Percentiles rank a stretch among this genome's conserved stretches.
Conservation (phyloP, 2,113 vertebrate genomes). For the Ahaetulla prasina region DNA sequence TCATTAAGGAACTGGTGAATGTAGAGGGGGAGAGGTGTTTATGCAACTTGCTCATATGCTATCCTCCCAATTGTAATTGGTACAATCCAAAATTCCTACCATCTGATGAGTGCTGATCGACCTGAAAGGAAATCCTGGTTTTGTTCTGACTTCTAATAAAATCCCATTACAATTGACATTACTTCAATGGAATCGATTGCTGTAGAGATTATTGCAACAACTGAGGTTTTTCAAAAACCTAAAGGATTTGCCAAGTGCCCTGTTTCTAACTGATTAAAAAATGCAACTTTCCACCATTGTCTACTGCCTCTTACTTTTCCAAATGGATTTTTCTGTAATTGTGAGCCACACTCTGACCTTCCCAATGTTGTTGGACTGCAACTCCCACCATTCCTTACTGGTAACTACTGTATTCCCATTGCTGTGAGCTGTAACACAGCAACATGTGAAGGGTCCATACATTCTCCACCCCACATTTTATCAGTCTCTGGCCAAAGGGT, state of each 20-base stretch:
- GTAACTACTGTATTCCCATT: not conserved
- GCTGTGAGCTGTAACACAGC: not conserved
- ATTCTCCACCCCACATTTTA: not conserved
- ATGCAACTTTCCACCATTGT: not conserved
- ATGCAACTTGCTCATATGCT: not conserved
- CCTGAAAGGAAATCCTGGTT: slow-evolving; percentile 26
- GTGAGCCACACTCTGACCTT: not conserved
- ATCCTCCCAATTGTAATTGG: not conserved
- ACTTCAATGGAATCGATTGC: slow-evolving; percentile 8
- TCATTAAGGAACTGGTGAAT: not conserved
- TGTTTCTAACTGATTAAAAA: not conserved
- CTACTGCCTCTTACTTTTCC: not conserved
- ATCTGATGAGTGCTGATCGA: slow-evolving; percentile 22
- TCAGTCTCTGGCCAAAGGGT: not conserved
- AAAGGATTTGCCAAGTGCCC: slow-evolving; percentile 14
- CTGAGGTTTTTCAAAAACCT: slow-evolving; percentile 17
- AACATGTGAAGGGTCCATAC: not conserved
- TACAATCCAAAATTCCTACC: slow-evolving; percentile 16
- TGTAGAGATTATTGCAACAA: not conserved
- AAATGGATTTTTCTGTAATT: not conserved
- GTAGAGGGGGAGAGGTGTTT: not conserved
- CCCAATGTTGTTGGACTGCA: not conserved
- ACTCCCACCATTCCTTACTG: not conserved
- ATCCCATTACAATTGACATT: slow-evolving; percentile 14
- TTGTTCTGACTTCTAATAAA: slow-evolving; percentile 32